phyloP scores from a whole-genome alignment of 2,888 invertebrate species.

The Laothoe populi region DNA sequence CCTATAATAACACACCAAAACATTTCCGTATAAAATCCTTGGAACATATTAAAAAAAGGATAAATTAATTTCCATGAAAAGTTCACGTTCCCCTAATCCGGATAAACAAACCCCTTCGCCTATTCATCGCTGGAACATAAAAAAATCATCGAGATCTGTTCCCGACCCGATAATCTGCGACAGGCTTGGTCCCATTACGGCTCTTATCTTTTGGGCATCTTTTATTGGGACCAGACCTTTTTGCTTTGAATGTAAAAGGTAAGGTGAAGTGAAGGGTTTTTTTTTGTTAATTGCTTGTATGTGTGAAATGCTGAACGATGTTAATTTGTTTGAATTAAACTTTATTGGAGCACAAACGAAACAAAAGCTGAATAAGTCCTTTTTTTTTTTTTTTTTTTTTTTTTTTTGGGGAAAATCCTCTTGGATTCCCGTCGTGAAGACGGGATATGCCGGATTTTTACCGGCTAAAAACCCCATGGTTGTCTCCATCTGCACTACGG shows the following conservation, averaged over 20 bases:
- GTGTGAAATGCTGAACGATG: not conserved
- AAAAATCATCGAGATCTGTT: conserved; percentile 36
- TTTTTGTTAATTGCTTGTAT: conserved; percentile 13
- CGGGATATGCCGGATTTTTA: too few relatives aligned
- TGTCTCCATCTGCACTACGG: too few relatives aligned
- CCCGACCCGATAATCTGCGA: conserved; percentile 32
- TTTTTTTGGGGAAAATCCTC: too few relatives aligned
- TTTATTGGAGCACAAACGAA: too few relatives aligned
- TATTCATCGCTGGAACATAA: conserved; percentile 37
- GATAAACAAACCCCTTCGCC: conserved; percentile 38
- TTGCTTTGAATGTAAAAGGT: not conserved
- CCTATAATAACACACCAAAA: not conserved
- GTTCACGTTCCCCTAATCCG: conserved; percentile 31
- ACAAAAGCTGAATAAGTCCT: too few relatives aligned
- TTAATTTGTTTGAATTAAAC: not conserved
- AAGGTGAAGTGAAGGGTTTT: not conserved
- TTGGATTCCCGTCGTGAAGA: too few relatives aligned
- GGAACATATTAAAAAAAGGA: conserved; percentile 17
- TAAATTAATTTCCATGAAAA: conserved; percentile 15
- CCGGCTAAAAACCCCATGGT: too few relatives aligned
- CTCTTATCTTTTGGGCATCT: conserved; percentile 19
- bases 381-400: too few relatives aligned
- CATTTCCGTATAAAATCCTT: conserved; percentile 2
- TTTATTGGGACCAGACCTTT: conserved; percentile 17
- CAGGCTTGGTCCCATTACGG: conserved; percentile 27